Evolutionary conservation across 2,797 vertebrate genomes (phyloP).

Genomic region (Myotis findleyi): DNA sequence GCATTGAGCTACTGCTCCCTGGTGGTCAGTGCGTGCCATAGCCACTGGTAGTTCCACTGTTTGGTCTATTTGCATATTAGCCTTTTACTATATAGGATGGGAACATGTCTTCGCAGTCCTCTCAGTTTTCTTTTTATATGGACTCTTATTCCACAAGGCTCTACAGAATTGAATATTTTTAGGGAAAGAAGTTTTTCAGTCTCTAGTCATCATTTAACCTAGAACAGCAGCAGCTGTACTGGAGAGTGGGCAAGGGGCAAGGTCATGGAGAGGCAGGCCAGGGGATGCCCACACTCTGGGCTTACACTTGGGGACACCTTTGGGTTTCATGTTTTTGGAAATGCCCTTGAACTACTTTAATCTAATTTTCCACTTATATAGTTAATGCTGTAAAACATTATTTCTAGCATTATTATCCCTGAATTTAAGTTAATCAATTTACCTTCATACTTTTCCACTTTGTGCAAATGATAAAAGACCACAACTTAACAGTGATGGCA

Average conservation of each 20-base stretch:
- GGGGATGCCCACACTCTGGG: accelerated
- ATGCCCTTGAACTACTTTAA: accelerated
- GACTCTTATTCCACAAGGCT: background rate
- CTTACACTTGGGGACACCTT: too few species aligned
- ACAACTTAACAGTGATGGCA: accelerated
- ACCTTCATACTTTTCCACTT: background rate
- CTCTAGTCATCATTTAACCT: background rate
- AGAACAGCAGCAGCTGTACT: background rate
- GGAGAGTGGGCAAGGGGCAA: accelerated
- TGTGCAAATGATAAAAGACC: background rate
- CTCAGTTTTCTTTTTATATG: slow-evolving; percentile 15
- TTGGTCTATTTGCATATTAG: too few species aligned
- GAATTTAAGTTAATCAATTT: background rate
- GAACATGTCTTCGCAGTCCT: background rate
- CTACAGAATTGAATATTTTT: background rate
- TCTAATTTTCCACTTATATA: accelerated
- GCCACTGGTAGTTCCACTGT: too few species aligned
- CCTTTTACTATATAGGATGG: background rate
- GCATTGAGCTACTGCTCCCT: too few species aligned
- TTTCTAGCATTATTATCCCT: background rate
- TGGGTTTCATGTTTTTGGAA: background rate
- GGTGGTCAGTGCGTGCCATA: too few species aligned
- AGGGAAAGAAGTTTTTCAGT: background rate
- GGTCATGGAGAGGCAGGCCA: accelerated
- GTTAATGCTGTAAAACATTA: background rate